Evolutionary conservation across 2,888 invertebrate genomes (phyloP), one percentile per base, ranked within the genome.

Genomic region (Oscheius sp.): DNA sequence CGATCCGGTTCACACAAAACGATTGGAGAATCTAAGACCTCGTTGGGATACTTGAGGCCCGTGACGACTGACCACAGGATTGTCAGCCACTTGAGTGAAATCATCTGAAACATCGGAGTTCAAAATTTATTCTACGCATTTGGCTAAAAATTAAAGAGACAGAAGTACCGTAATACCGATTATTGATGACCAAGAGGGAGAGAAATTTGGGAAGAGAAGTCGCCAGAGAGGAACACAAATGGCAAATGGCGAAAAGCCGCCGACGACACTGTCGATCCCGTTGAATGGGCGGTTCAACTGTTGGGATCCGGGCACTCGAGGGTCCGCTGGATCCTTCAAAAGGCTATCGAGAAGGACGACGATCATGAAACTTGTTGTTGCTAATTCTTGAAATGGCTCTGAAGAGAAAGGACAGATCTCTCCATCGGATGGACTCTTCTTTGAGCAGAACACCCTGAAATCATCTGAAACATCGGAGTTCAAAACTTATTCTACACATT

Each of bases 11-110:
- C 85, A 57, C 85, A 85, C 33, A 79, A 75, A 8, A 85, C 85
- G n/a, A 81, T 79, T 20, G 85, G 85, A 10, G 79, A 78, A 58
- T 84, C 85, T 39, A 83, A 73, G 20, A 85, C 82, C 65, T 85
- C 85, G 72, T 86, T 85, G 0, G 85, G 85, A 69, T 78, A 82
- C 58, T 73, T 73, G 27, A 73, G 48, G 23, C 53, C 48, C 15
- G 64, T 31, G 20, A 27, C 29, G 58, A 61, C 61, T 25, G 42
- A 25, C 6, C 42, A 27, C 15, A 39, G 58, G 25, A 34, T 6
- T 20, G 34, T 17, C 55, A 55, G 34, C 55, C 33, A 55, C 33
- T 33, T 55, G 17, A 55, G 17, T n/a, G n/a, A n/a, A 34, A 25
- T 17, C 55, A 55, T 55, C 55, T 55, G 55, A 55, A 55, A 31